phyloP scores from a whole-genome alignment of 1,140 invertebrate genomes.

The Macrotrachela quadricornifera region DNA sequence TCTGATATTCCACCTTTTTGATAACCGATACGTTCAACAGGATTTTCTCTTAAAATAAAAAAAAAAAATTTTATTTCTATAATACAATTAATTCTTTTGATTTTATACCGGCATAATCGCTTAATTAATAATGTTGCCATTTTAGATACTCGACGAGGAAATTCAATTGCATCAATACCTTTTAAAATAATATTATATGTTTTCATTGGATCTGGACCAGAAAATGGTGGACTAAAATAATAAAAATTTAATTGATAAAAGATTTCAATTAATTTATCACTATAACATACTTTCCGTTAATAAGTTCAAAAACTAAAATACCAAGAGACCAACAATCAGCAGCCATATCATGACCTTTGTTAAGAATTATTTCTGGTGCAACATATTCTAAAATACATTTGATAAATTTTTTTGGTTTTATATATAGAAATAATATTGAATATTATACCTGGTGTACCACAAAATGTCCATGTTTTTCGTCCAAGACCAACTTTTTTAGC shows the following conservation, averaged over 20 bases:
- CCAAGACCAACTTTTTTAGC: conserved; percentile 61
- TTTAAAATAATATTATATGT: conserved; percentile 97
- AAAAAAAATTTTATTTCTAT: background rate
- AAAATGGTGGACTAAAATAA: conserved; percentile 60
- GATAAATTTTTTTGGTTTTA: too few relatives aligned
- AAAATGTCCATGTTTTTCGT: conserved; percentile 93
- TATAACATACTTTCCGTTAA: conserved; percentile 39
- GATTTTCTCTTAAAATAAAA: conserved; percentile 24
- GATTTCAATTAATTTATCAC: background rate
- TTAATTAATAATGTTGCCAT: conserved; percentile 29
- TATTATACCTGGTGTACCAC: conserved; percentile 45
- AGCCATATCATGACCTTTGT: conserved; percentile 85
- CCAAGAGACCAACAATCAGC: conserved; percentile 96
- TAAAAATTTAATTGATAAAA: background rate
- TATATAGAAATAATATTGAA: background rate
- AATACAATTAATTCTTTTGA: background rate
- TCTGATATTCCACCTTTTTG: conserved; percentile 26
- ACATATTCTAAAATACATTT: conserved; percentile 62
- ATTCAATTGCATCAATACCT: conserved; percentile 72
- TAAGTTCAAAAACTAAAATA: conserved; percentile 76
- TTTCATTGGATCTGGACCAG: conserved; percentile 89
- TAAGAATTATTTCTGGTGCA: conserved; percentile 86
- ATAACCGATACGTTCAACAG: conserved; percentile 25
- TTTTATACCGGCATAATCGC: conserved; percentile 20
- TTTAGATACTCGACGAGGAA: conserved; percentile 22